phyloP scores from a whole-genome alignment of 2,888 invertebrate species.

The Amphipoea lucens region DNA sequence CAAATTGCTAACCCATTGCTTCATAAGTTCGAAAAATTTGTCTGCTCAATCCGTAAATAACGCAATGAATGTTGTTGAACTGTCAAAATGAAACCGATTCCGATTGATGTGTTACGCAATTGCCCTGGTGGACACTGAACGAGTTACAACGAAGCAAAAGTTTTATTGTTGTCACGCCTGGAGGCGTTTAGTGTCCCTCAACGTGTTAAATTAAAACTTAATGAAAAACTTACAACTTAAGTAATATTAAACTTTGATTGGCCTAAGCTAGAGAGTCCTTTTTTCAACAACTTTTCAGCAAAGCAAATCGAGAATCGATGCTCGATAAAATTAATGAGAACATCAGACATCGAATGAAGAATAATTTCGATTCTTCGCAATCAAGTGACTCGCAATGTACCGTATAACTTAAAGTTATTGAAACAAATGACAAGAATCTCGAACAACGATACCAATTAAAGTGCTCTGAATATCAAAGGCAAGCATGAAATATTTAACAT shows the following conservation, averaged over 20 bases:
- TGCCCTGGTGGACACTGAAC: not conserved
- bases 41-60: too few relatives aligned
- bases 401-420: conserved; percentile 69
- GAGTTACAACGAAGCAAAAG: not conserved
- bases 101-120: too few relatives aligned
- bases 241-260: not conserved
- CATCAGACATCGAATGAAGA: conserved; percentile 70
- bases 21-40: too few relatives aligned
- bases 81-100: too few relatives aligned
- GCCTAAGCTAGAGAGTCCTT: not conserved
- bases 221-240: not conserved
- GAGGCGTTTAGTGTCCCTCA: not conserved
- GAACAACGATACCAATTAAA: conserved; percentile 61
- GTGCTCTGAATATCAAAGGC: conserved; percentile 54
- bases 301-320: conserved; percentile 36
- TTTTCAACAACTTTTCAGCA: not conserved
- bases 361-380: conserved; percentile 72
- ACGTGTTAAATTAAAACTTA: not conserved
- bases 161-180: not conserved
- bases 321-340: conserved; percentile 61
- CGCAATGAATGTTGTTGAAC: too few relatives aligned
- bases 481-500: conserved; percentile 24
- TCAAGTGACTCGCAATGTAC: conserved; percentile 69
- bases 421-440: conserved; percentile 71
- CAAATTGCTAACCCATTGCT: too few relatives aligned